A percentile compares a stretch with the other conserved stretches of the same genome.
Conservation (phyloP, 2,797 vertebrate species). For the Premnoplex brunnescens region DNA sequence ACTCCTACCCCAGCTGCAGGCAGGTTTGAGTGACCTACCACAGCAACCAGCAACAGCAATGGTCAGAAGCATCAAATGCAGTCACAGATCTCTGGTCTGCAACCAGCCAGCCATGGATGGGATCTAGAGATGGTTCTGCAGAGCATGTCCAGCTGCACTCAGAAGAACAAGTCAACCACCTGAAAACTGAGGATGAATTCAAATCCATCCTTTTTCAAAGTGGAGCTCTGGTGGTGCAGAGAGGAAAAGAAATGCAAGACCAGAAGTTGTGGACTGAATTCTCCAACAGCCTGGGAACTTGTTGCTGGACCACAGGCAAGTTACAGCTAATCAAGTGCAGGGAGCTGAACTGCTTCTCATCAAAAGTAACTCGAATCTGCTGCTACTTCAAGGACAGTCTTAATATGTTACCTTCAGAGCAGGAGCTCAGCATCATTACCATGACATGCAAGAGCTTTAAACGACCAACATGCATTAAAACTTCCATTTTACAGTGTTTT, state of each 20-base stretch:
- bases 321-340: neutral
- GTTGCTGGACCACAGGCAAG: neutral
- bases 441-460: neutral
- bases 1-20: neutral
- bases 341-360: neutral
- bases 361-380: neutral
- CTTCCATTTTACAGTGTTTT: neutral
- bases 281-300: neutral
- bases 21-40: neutral
- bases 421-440: neutral
- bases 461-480: neutral
- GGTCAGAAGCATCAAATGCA: neutral
- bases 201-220: neutral
- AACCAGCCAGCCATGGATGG: neutral
- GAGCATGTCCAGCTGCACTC: rapidly evolving
- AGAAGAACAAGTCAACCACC: neutral
- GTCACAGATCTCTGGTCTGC: neutral
- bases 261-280: neutral
- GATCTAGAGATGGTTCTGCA: neutral
- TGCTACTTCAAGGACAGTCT: neutral
- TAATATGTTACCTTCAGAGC: neutral
- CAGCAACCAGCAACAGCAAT: neutral
- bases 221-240: neutral
- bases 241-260: neutral
- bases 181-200: neutral